phyloP scores from a whole-genome alignment of 2,113 vertebrate species.

The Bombycilla garrulus region DNA sequence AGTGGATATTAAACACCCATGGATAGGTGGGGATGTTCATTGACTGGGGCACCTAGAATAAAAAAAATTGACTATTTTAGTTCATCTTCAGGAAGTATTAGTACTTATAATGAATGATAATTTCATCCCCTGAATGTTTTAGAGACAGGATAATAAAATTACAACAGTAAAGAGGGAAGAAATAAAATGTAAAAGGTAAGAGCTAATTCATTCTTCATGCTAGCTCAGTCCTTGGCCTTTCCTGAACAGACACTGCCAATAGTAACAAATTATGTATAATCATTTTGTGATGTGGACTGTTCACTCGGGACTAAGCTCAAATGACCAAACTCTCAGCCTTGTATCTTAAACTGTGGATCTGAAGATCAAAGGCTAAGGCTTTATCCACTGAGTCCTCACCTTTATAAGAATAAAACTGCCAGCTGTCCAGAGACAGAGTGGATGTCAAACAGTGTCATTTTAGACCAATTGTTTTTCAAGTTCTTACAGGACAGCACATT shows the following conservation, averaged over 20 bases:
- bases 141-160: conserved; percentile 66
- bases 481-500: conserved; percentile 53
- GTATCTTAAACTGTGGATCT: conserved; percentile 36
- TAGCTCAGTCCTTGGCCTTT: conserved; percentile 68
- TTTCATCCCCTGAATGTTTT: conserved; percentile 41
- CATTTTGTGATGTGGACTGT: conserved; percentile 34
- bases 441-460: conserved; percentile 24
- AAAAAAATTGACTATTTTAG: conserved; percentile 11
- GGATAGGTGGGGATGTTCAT: not conserved
- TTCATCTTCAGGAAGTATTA: conserved; percentile 39
- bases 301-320: conserved; percentile 37
- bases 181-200: conserved; percentile 68
- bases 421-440: conserved; percentile 23
- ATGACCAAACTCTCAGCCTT: conserved; percentile 33
- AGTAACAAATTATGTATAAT: conserved; percentile 59
- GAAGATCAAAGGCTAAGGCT: conserved; percentile 22
- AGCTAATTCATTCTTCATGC: conserved; percentile 57
- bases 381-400: conserved; percentile 31
- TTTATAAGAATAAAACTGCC: conserved; percentile 47
- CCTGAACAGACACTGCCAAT: conserved; percentile 40
- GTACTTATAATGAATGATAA: conserved; percentile 46
- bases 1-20: conserved; percentile 9
- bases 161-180: conserved; percentile 47
- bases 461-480: conserved; percentile 55
- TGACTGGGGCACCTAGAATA: not conserved